phyloP scores from a whole-genome alignment of 2,797 vertebrate species.

The Pseudochaenichthys georgianus region DNA sequence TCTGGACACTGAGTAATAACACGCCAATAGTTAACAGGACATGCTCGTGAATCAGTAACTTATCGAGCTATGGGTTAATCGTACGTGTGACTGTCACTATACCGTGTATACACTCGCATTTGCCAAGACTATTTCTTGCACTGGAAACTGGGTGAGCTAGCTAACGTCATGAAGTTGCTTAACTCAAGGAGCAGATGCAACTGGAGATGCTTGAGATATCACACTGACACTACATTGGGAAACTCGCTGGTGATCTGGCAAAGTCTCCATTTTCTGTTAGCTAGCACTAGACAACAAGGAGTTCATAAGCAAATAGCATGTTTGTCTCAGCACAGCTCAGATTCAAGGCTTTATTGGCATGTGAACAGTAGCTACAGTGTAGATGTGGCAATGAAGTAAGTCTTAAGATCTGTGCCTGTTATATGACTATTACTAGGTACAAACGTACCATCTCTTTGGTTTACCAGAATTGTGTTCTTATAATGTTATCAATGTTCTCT shows the following conservation, averaged over 20 bases:
- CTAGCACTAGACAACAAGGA: too few species aligned
- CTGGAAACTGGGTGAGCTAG: slow-evolving; percentile 25
- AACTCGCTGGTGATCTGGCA: accelerated
- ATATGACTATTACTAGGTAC: too few species aligned
- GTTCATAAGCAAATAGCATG: neutral
- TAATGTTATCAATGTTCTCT: neutral
- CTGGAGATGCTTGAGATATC: neutral
- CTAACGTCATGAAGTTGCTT: slow-evolving; percentile 41
- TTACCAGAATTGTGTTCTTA: neutral
- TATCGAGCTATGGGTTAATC: neutral
- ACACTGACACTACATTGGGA: neutral
- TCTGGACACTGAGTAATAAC: slow-evolving; percentile 5
- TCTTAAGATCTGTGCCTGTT: neutral
- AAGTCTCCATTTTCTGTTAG: neutral
- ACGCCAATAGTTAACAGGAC: neutral
- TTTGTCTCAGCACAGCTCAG: neutral
- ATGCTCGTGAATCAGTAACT: neutral
- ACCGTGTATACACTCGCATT: neutral
- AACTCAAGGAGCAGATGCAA: neutral
- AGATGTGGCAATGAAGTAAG: too few species aligned
- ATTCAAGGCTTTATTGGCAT: too few species aligned
- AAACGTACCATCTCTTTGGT: neutral
- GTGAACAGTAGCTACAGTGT: too few species aligned
- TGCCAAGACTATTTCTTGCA: neutral
- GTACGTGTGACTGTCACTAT: too few species aligned